phyloP scores from a whole-genome alignment of 2,797 vertebrate genomes.

The Chloroceryle inda region DNA sequence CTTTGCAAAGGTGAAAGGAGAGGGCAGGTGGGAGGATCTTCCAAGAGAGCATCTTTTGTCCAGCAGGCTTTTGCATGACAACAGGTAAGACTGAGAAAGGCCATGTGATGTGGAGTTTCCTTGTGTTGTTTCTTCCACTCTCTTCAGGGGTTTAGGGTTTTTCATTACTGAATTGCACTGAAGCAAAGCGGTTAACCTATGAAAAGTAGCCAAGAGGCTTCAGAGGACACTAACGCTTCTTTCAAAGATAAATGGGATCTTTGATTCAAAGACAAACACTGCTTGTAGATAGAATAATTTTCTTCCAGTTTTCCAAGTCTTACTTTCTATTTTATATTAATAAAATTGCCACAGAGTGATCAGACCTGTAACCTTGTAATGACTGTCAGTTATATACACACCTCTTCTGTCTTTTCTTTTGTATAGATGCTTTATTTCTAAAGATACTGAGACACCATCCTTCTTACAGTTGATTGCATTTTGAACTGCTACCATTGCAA shows the following conservation, averaged over 20 bases:
- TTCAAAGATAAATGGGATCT: not conserved
- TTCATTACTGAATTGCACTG: not conserved
- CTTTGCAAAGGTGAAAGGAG: not conserved
- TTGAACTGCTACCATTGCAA: not conserved
- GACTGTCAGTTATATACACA: not conserved
- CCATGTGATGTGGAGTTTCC: accelerated
- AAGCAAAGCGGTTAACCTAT: not conserved
- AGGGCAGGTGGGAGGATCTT: not conserved
- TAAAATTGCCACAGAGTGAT: not conserved
- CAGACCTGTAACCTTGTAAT: not conserved
- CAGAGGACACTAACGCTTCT: not conserved
- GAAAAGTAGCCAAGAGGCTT: not conserved
- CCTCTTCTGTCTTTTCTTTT: not conserved
- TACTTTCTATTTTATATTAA: not conserved
- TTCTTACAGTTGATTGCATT: not conserved
- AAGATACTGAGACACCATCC: not conserved
- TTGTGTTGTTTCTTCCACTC: not conserved
- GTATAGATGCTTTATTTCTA: not conserved
- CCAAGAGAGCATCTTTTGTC: not conserved
- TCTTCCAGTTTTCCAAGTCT: not conserved
- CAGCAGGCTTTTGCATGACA: not conserved
- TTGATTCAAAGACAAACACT: not conserved
- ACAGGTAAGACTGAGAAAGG: not conserved
- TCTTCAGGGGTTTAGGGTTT: not conserved
- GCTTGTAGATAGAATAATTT: not conserved